These are phyloP conservation scores for Menura novaehollandiae DNA, from an alignment of 2,113 vertebrate species.

Conservation along the genomic window DNA sequence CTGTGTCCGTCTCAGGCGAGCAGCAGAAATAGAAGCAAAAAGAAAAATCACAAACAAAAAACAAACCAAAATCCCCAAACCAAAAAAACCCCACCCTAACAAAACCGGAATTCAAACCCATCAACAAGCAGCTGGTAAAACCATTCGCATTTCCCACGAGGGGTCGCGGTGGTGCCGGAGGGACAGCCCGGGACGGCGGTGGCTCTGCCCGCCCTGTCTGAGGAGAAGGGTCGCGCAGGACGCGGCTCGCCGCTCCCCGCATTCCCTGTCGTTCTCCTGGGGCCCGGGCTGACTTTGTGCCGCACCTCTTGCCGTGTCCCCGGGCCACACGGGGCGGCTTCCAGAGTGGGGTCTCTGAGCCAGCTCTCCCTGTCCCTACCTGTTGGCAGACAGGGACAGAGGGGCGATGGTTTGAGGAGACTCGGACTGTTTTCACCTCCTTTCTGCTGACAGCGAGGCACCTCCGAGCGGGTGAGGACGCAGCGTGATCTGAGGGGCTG, in stretches of 20 bases:
- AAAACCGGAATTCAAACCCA: too few species aligned
- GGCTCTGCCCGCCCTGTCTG: rapidly evolving
- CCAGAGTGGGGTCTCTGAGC: rapidly evolving
- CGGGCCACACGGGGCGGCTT: rapidly evolving
- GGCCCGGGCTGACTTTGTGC: rapidly evolving
- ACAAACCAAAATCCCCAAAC: background rate
- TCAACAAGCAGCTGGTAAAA: rapidly evolving
- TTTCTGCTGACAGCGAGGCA: background rate
- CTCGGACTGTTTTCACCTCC: rapidly evolving
- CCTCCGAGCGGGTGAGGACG: rapidly evolving
- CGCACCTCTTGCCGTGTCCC: rapidly evolving
- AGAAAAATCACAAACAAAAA: background rate
- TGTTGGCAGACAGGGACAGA: rapidly evolving
- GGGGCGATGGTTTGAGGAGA: background rate
- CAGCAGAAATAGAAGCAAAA: background rate
- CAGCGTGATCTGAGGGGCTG: rapidly evolving
- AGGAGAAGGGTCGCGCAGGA: rapidly evolving
- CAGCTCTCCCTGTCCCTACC: too few species aligned
- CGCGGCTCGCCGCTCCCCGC: rapidly evolving
- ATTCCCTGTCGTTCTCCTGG: rapidly evolving
- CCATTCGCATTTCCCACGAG: background rate
- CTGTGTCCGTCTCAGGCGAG: rapidly evolving
- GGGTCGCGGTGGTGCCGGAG: background rate
- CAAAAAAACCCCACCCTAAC: too few species aligned
- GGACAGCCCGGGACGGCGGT: rapidly evolving